Percentiles rank a stretch among this genome's conserved stretches.
These are phyloP conservation scores for Gasterosteus nipponicus DNA, from an alignment of 2,113 vertebrate species.

Conservation along the genomic window DNA sequence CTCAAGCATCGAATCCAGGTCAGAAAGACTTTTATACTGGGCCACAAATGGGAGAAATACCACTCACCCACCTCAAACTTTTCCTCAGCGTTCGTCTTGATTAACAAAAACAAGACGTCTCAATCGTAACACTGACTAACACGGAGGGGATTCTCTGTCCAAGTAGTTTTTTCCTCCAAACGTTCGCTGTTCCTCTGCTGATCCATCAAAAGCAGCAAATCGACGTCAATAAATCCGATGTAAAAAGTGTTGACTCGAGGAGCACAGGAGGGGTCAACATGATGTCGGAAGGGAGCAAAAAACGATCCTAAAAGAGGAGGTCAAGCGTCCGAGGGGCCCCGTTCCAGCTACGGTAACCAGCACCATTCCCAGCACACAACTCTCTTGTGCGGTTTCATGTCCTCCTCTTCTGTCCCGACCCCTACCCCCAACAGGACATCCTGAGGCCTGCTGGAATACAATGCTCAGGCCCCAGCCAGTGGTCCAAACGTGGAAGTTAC, in stretches of 20 bases:
- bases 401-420: constrained; percentile 78
- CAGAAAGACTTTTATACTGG: neutral
- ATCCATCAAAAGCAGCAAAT: neutral
- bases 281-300: neutral
- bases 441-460: constrained; percentile 94
- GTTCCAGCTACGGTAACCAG: constrained; percentile 37
- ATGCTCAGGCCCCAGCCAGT: constrained; percentile 83
- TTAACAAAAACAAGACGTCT: neutral
- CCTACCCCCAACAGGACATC: constrained; percentile 92
- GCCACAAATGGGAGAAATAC: neutral
- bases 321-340: constrained; percentile 15
- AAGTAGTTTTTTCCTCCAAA: neutral
- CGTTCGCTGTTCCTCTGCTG: neutral
- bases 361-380: constrained; percentile 47
- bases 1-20: neutral
- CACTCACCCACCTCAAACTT: constrained; percentile 45
- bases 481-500: constrained; percentile 86
- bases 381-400: constrained; percentile 47
- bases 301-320: neutral
- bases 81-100: neutral
- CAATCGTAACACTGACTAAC: neutral
- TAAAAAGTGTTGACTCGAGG: neutral
- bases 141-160: neutral
- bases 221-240: constrained; percentile 15
- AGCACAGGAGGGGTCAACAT: neutral